Percentiles rank a stretch among this genome's conserved stretches.
Evolutionary conservation across 1,140 invertebrate genomes (phyloP).

Genomic region (Drosophila bocqueti): DNA sequence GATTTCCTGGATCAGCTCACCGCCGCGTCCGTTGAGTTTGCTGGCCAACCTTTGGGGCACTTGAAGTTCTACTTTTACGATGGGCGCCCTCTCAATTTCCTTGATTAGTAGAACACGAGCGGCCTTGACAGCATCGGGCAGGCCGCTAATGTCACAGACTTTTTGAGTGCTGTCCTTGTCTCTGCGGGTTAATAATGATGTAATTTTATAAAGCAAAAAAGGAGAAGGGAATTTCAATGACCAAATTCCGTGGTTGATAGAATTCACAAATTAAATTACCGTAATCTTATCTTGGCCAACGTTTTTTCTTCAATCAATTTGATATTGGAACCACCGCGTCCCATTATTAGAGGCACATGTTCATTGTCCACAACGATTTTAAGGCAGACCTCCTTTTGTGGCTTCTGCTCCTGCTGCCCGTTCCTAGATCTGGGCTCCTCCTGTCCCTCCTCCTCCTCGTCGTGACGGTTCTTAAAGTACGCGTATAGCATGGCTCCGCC

Average conservation of each 20-base stretch:
- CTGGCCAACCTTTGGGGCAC: conserved; percentile 89
- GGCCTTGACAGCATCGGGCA: conserved; percentile 87
- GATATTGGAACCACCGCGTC: conserved; percentile 88
- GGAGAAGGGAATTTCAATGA: background rate
- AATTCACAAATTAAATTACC: conserved; percentile 60
- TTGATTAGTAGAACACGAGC: conserved; percentile 90
- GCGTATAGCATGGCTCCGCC: conserved; percentile 83
- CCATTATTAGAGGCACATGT: conserved; percentile 86
- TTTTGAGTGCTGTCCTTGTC: conserved; percentile 85
- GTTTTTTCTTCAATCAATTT: conserved; percentile 90
- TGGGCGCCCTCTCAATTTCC: conserved; percentile 89
- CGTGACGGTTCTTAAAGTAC: conserved; percentile 76
- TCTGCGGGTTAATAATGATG: conserved; percentile 43
- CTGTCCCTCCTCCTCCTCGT: conserved; percentile 51
- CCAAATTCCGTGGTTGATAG: background rate
- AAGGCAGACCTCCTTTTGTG: conserved; percentile 68
- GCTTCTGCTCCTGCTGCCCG: conserved; percentile 18
- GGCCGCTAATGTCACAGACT: conserved; percentile 89
- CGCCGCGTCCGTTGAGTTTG: conserved; percentile 90
- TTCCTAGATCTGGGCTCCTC: conserved; percentile 1
- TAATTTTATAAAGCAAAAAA: too few species aligned
- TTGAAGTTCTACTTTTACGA: conserved; percentile 88
- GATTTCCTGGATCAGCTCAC: conserved; percentile 90
- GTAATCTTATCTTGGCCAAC: conserved; percentile 89
- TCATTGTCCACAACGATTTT: conserved; percentile 79